phyloP scores from a whole-genome alignment of 2,113 vertebrate species.

The Oophaga pumilio region DNA sequence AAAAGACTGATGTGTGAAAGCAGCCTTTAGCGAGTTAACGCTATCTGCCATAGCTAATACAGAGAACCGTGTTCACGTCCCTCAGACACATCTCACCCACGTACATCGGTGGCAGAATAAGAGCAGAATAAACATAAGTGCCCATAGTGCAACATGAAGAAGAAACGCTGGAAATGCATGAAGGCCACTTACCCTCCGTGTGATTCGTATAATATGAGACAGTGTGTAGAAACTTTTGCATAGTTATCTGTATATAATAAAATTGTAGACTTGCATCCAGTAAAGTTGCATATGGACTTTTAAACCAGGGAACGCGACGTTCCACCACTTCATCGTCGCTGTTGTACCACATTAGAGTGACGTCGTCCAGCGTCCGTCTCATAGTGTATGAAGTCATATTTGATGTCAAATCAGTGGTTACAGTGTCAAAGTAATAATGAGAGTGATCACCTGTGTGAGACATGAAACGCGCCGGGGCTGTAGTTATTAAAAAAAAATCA shows the following conservation, averaged over 20 bases:
- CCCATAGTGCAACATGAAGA: too few species aligned
- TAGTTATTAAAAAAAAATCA: not conserved
- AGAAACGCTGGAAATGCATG: not conserved
- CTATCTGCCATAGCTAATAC: too few species aligned
- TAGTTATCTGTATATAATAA: not conserved
- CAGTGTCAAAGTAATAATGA: constrained; percentile 12
- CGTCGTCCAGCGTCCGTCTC: constrained; percentile 1
- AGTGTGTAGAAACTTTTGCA: not conserved
- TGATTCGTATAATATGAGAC: not conserved
- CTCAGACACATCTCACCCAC: too few species aligned
- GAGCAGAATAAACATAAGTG: too few species aligned
- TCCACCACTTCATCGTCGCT: not conserved
- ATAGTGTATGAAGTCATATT: not conserved
- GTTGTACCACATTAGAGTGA: constrained; percentile 7
- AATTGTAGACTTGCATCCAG: not conserved
- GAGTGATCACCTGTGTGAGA: not conserved
- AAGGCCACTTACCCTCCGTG: not conserved
- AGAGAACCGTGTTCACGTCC: too few species aligned
- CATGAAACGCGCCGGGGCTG: not conserved
- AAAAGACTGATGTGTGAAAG: too few species aligned
- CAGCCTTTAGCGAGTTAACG: too few species aligned
- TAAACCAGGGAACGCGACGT: constrained; percentile 6
- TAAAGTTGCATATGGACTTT: not conserved
- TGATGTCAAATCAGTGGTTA: not conserved
- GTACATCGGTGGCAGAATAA: too few species aligned